Conservation (phyloP, 2,797 vertebrate species). For the Prionace glauca region DNA sequence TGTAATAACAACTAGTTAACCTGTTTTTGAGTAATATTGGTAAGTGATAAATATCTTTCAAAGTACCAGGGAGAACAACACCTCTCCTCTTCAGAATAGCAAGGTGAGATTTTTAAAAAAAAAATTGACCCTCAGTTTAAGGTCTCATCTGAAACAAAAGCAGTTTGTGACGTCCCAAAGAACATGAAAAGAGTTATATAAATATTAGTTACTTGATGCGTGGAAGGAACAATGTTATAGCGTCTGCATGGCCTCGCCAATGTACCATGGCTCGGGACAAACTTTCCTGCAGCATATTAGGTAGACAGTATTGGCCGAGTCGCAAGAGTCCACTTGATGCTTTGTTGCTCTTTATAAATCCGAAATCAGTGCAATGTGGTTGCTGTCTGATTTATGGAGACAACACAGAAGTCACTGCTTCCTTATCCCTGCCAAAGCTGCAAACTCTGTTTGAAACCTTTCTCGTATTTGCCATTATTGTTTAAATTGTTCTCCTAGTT, state of each 20-base stretch:
- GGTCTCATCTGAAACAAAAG: not conserved
- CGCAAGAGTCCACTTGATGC: too few species aligned
- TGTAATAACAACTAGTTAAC: not conserved
- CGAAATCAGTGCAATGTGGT: not conserved
- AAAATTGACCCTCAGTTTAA: not conserved
- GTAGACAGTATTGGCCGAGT: too few species aligned
- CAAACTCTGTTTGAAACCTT: not conserved
- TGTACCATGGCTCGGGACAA: too few species aligned
- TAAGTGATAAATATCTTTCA: not conserved
- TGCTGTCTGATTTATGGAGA: not conserved
- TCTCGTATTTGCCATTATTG: not conserved
- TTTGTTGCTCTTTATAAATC: not conserved
- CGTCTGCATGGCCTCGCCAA: too few species aligned
- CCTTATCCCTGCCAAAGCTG: not conserved
- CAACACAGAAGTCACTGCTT: not conserved
- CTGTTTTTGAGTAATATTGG: not conserved
- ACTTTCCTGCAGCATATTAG: too few species aligned
- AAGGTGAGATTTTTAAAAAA: not conserved
- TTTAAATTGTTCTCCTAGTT: not conserved
- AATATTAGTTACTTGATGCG: not conserved
- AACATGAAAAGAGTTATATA: not conserved
- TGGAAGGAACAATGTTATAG: too few species aligned
- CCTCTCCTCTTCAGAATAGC: not conserved
- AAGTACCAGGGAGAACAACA: not conserved
- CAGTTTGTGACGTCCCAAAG: not conserved